Evolutionary conservation across 2,113 vertebrate species (phyloP).

Genomic region (Sylvicapra grimmia): DNA sequence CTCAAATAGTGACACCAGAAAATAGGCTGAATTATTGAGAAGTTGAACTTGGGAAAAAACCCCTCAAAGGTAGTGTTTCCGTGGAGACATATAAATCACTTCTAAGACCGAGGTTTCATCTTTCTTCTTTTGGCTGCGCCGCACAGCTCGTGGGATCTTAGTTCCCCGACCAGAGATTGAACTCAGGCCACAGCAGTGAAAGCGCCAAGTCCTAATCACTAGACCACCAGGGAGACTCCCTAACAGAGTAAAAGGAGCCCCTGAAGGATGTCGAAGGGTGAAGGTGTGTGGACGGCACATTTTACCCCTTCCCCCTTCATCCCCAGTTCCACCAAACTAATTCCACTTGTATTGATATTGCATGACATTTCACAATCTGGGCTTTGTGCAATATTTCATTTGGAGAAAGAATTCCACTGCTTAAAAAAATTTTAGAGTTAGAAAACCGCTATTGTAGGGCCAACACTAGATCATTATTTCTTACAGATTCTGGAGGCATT

Average conservation of each 20-base stretch:
- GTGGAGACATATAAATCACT: background rate
- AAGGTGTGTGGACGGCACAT: background rate
- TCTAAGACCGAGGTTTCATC: background rate
- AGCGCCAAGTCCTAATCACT: background rate
- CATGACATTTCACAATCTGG: background rate
- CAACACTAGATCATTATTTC: background rate
- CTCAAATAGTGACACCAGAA: background rate
- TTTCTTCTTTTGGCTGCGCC: background rate
- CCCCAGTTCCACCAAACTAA: background rate
- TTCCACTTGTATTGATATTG: background rate
- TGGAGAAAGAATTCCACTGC: background rate
- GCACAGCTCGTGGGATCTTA: background rate
- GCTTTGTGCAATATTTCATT: background rate
- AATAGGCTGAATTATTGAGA: background rate
- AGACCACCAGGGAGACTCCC: background rate
- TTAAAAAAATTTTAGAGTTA: background rate
- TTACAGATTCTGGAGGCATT: background rate
- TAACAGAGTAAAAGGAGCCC: background rate
- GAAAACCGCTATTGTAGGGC: background rate
- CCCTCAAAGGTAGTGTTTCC: background rate
- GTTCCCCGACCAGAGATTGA: background rate
- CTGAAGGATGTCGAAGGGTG: no score
- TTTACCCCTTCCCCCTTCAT: background rate
- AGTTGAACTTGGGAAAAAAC: background rate
- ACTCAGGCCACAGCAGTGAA: background rate